Conservation (phyloP, 30 jellyfish, hydroid and myxozoan genomes). For the Rhopilema esculentum region DNA sequence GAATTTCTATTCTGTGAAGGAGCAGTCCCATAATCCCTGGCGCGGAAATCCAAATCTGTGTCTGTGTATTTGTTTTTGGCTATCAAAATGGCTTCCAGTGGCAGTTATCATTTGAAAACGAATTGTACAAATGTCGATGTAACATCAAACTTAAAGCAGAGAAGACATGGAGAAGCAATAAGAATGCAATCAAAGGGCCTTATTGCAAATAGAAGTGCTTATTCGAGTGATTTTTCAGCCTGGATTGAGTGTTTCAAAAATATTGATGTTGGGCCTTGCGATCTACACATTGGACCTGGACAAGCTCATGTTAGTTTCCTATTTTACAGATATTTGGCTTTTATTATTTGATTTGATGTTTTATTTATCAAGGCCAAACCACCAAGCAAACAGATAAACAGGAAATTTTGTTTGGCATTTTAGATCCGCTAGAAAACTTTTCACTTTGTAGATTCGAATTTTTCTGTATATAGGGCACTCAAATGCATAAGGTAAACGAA, state of each 20-base stretch:
- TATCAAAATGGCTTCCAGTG: constrained; percentile 45
- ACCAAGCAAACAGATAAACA: no score
- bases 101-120: constrained; percentile 34
- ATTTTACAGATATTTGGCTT: background rate
- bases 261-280: background rate
- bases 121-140: constrained; percentile 44
- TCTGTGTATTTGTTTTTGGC: background rate
- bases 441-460: no score
- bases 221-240: constrained; percentile 48
- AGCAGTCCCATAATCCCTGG: constrained; percentile 42
- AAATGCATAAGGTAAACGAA: no score
- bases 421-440: no score
- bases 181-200: constrained; percentile 47
- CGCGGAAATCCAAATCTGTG: constrained; percentile 19
- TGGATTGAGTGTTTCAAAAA: constrained; percentile 68
- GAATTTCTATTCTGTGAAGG: constrained; percentile 20
- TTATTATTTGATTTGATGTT: no score
- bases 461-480: no score
- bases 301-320: constrained; percentile 10
- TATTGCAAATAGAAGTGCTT: constrained; percentile 51
- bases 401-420: no score
- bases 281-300: constrained; percentile 16
- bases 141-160: constrained; percentile 57
- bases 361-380: no score
- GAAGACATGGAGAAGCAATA: constrained; percentile 12